Evolutionary conservation across 2,888 invertebrate species (phyloP).

Genomic region (Mesochorus sp.): DNA sequence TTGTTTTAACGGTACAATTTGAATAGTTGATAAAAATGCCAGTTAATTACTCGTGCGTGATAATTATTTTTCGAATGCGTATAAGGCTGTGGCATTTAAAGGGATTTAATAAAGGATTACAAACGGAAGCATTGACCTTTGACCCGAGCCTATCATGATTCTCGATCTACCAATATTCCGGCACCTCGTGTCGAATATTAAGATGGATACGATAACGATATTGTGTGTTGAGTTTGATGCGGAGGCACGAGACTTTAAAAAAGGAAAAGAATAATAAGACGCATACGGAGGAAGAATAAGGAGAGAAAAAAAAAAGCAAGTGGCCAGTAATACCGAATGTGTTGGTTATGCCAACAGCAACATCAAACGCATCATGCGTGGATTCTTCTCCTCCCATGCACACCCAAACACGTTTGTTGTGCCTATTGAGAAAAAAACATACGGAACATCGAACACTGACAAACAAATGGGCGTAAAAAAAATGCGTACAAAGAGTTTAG

Average conservation of each 20-base stretch:
- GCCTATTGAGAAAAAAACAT: constrained; percentile 5
- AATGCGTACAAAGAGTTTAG: background rate
- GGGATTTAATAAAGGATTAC: constrained; percentile 34
- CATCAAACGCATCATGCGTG: constrained; percentile 12
- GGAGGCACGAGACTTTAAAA: constrained; percentile 14
- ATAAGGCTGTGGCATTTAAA: too few relatives aligned
- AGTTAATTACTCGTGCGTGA: too few relatives aligned
- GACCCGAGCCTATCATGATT: constrained; percentile 52
- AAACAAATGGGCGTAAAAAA: background rate
- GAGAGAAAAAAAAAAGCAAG: background rate
- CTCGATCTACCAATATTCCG: constrained; percentile 45
- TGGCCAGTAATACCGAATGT: background rate
- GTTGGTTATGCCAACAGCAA: constrained; percentile 3
- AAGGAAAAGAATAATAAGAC: background rate
- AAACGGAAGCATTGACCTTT: constrained; percentile 62
- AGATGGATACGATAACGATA: constrained; percentile 62
- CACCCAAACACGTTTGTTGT: background rate
- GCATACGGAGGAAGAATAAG: background rate
- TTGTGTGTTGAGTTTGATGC: constrained; percentile 20
- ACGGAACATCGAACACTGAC: background rate
- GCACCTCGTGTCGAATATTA: constrained; percentile 54
- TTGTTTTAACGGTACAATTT: background rate
- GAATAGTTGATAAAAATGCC: too few relatives aligned
- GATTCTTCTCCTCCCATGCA: background rate
- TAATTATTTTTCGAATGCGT: too few relatives aligned